Evolutionary conservation across 2,888 invertebrate species (phyloP), one percentile per base, ranked within the genome.

Genomic region (Epistrophe eligans): DNA sequence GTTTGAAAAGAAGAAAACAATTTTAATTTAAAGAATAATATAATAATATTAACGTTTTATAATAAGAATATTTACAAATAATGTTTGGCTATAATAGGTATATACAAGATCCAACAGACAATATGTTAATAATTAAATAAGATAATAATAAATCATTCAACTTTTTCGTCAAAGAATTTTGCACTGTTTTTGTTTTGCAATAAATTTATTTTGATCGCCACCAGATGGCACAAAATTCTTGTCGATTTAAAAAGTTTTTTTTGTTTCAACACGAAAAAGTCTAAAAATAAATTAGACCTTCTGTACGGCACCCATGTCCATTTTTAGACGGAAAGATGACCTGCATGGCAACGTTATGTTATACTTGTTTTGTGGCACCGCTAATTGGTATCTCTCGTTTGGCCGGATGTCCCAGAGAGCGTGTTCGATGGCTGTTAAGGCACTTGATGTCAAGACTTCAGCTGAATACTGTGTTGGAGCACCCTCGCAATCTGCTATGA

Each of bases 391-490:
- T 70, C 92, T 91, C 88, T 95, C 94, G 88, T 94, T 93, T 28
- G 95, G 95, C 35, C 94, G 92, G 17, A 94, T 94, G 62, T 94
- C 93, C 88, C 93, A 94, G 17, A 95, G 93, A 10, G 95, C 95
- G 70, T 95, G 95, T 90, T 95, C 95, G 67, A 95, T 93, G 24
- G 94, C 93, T 89, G 94, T 94, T 88, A 95, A 91, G 3, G 95
- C 95, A 90, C 93, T 94, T 88, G 94, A 93, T 35, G 95, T 95
- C 5, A 95, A 93, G 7, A 95, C 94, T 90, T 95, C 94, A 43
- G 95, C 95, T 91, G 95, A 94, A 91, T 95, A 95, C 89, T 95
- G 95, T 0, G 94, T 94, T 58, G 95, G 95, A 89, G 95, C 94
- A 93, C 94, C 94, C 93, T 94, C 88, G 93, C 94, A 87, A 93